Evolutionary conservation across 2,797 vertebrate genomes (phyloP), one percentile per base, ranked within the genome.

Genomic region (Amniataba percoides): DNA sequence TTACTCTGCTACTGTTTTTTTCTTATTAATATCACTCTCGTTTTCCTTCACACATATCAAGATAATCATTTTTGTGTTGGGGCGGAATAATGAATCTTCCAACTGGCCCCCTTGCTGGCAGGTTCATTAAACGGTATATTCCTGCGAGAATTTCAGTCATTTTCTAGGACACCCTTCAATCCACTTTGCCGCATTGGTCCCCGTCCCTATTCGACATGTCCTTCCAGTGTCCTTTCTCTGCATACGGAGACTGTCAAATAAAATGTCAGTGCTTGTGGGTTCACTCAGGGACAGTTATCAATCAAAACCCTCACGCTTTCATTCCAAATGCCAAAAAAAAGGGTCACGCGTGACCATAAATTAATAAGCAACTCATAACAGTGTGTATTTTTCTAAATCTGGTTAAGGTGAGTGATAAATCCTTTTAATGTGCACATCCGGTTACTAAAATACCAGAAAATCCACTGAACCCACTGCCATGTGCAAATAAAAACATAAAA

Each of bases 121-220:
- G 85, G 71, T 87, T 93, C 91, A 91, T 93, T 88, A 90, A 77
- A 89, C 74, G 69, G 67, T 68, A 71, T 85, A 86, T 89, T 92
- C 93, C 94, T 88, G 51, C 60, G 92, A 93, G 92, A 86, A 84
- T 91, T 74, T 78, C 39, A 86, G 61, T 82, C 60, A 81, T 92
- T 94, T 94, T 95, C 91, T 94, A 93, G 95, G 92, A 90, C 93
- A 88, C 70, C 84, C 83, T 91, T 91, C 88, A 89, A 89, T 91
- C 87, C 78, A 87, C 85, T 92, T 90, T 83, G 83, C 82, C 59
- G 86, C 90, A 88, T 57, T 81, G 89, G 90, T 85, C 78, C 77
- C 56, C 42, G 80, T 90, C 89, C 88, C 87, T 74, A 55, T 92
- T 94, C 76, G 63, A 64, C 65, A 74, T 74, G 91, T 87, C 94